Percentiles rank a stretch among this genome's conserved stretches.
phyloP scores from a whole-genome alignment of 2,888 invertebrate species.

The Ditula angustiorana region DNA sequence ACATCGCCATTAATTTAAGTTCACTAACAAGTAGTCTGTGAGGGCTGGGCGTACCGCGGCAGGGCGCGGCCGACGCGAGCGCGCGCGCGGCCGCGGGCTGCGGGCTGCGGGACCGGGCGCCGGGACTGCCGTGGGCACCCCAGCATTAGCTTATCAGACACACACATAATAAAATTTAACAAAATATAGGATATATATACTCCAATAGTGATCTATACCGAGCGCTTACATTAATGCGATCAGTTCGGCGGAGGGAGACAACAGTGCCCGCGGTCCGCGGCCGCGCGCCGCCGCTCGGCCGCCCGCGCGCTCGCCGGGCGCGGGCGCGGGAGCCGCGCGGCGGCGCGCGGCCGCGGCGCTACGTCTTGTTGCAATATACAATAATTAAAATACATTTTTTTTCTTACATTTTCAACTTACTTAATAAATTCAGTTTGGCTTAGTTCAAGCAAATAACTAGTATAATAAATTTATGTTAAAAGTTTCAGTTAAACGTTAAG shows the following conservation, averaged over 20 bases:
- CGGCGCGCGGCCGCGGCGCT: slow-evolving; percentile 54
- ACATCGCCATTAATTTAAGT: slow-evolving; percentile 57
- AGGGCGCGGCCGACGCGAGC: background rate
- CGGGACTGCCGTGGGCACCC: slow-evolving; percentile 61
- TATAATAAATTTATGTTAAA: slow-evolving; percentile 85
- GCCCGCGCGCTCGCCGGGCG: slow-evolving; percentile 43
- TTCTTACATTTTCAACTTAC: slow-evolving; percentile 85
- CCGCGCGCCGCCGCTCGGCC: too few relatives aligned
- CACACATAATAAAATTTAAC: slow-evolving; percentile 80
- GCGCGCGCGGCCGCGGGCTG: background rate
- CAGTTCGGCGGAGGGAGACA: slow-evolving; percentile 73
- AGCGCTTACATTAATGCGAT: slow-evolving; percentile 75
- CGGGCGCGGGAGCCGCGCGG: background rate
- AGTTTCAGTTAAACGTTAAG: slow-evolving; percentile 84
- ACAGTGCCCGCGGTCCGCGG: slow-evolving; percentile 67
- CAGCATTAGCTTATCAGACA: slow-evolving; percentile 75
- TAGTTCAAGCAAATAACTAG: slow-evolving; percentile 86
- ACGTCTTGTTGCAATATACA: slow-evolving; percentile 76
- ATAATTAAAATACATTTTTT: slow-evolving; percentile 83
- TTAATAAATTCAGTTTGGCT: slow-evolving; percentile 86
- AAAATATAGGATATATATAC: slow-evolving; percentile 82
- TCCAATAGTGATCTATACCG: slow-evolving; percentile 76
- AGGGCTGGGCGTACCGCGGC: slow-evolving; percentile 63
- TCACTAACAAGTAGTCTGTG: slow-evolving; percentile 70
- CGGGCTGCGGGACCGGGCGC: slow-evolving; percentile 23